Evolutionary conservation across 2,888 invertebrate genomes (phyloP).

Genomic region (Chaetoderma sp.): DNA sequence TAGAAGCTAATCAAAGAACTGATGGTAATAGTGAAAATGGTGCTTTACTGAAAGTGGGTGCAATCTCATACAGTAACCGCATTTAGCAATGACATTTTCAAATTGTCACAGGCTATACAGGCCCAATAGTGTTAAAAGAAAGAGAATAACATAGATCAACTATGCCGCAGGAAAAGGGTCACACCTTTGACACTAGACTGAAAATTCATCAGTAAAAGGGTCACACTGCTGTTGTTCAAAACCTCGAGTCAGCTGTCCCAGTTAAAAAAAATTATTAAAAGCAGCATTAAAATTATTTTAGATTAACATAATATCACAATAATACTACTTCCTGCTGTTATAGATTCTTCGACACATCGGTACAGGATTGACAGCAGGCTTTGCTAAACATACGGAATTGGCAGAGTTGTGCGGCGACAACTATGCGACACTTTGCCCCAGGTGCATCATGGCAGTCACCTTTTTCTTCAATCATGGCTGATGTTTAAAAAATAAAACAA

Average conservation of each 20-base stretch:
- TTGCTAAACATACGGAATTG: slow-evolving; percentile 80
- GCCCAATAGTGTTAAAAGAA: too few relatives aligned
- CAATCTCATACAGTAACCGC: too few relatives aligned
- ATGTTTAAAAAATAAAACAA: slow-evolving; percentile 71
- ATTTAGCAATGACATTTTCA: too few relatives aligned
- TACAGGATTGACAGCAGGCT: slow-evolving; percentile 93
- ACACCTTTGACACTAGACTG: too few relatives aligned
- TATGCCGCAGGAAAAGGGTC: too few relatives aligned
- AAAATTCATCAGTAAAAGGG: too few relatives aligned
- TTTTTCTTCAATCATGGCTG: slow-evolving; percentile 80
- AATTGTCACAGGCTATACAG: too few relatives aligned
- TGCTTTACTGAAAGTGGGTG: too few relatives aligned
- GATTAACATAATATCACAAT: neutral
- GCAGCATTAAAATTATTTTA: neutral
- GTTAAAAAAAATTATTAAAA: neutral
- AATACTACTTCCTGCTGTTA: neutral
- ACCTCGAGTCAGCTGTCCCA: neutral
- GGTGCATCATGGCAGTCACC: slow-evolving; percentile 89
- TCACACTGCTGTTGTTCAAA: neutral
- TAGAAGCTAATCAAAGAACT: too few relatives aligned
- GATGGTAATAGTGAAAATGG: too few relatives aligned
- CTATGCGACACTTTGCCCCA: slow-evolving; percentile 90
- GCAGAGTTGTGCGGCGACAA: slow-evolving; percentile 87
- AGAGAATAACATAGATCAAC: too few relatives aligned
- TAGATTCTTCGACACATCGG: too few relatives aligned